phyloP scores from a whole-genome alignment of 2,113 vertebrate species.

The Hyaena hyaena region DNA sequence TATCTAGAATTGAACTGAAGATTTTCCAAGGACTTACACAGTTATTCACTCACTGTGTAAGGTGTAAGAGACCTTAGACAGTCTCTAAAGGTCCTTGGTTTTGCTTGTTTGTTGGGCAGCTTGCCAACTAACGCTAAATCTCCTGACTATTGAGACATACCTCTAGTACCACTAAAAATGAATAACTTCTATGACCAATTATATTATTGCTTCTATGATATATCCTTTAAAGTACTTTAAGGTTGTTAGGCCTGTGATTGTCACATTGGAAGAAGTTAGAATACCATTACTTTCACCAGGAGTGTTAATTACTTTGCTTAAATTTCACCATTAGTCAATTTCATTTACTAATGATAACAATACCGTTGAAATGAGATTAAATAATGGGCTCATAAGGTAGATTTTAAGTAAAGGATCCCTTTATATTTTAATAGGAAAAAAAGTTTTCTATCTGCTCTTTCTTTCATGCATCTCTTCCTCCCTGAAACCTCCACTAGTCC shows the following conservation, averaged over 20 bases:
- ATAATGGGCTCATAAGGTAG: neutral
- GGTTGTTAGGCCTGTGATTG: neutral
- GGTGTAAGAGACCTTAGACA: no score
- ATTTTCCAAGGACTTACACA: neutral
- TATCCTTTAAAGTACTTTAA: neutral
- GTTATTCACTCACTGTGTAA: no score
- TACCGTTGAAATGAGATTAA: neutral
- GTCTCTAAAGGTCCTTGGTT: neutral
- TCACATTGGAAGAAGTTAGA: neutral
- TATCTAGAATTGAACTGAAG: constrained; percentile 52
- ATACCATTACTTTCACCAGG: neutral
- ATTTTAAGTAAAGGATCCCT: neutral
- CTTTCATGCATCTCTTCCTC: neutral
- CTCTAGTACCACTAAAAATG: neutral
- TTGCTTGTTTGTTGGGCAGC: constrained; percentile 22
- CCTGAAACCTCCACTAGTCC: neutral
- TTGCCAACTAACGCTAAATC: neutral
- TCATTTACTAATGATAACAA: neutral
- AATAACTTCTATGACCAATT: neutral
- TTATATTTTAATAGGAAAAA: neutral
- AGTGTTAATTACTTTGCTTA: constrained; percentile 21
- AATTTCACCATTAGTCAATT: neutral
- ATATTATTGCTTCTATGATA: no score
- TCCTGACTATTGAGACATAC: neutral
- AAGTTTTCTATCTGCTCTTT: neutral